phyloP scores from a whole-genome alignment of 2,113 vertebrate genomes.

The Limanda limanda region DNA sequence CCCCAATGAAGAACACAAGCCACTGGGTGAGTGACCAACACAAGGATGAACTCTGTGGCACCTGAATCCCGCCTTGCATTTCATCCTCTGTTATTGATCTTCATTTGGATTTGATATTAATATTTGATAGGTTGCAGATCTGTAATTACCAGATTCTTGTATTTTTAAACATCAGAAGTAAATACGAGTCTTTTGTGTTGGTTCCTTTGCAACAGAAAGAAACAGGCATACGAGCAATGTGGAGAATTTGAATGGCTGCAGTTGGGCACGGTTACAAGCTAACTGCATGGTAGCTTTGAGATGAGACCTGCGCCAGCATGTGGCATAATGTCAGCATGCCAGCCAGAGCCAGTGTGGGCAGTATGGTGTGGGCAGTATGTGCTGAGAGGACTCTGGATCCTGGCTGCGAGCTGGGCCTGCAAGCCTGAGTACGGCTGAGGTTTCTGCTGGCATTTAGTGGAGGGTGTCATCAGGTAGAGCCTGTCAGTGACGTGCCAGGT shows the following conservation, averaged over 20 bases:
- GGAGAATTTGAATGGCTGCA: slow-evolving; percentile 91
- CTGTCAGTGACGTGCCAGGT: slow-evolving; percentile 18
- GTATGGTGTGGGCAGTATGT: slow-evolving; percentile 75
- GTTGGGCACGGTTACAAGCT: slow-evolving; percentile 88
- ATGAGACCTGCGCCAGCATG: slow-evolving; percentile 82
- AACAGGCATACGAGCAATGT: slow-evolving; percentile 88
- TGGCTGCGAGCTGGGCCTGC: slow-evolving; percentile 51
- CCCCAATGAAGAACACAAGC: slow-evolving; percentile 95
- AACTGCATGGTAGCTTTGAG: slow-evolving; percentile 85
- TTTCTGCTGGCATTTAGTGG: slow-evolving; percentile 37
- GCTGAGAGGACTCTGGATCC: slow-evolving; percentile 61
- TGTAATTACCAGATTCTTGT: not conserved
- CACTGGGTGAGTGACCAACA: slow-evolving; percentile 90
- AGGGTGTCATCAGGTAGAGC: slow-evolving; percentile 52
- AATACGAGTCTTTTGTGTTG: slow-evolving; percentile 71
- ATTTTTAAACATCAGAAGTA: slow-evolving; percentile 17
- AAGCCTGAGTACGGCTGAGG: slow-evolving; percentile 36
- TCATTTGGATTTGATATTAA: slow-evolving; percentile 1
- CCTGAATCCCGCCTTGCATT: not conserved
- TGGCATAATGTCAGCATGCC: slow-evolving; percentile 87
- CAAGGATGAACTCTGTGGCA: not conserved
- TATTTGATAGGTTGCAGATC: not conserved
- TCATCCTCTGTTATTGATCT: slow-evolving; percentile 4
- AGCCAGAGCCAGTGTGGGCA: slow-evolving; percentile 72
- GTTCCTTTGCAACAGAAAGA: slow-evolving; percentile 80